Base-by-base conservation (phyloP, 2,113 vertebrate genomes). In the Paedocypris sp. region DNA sequence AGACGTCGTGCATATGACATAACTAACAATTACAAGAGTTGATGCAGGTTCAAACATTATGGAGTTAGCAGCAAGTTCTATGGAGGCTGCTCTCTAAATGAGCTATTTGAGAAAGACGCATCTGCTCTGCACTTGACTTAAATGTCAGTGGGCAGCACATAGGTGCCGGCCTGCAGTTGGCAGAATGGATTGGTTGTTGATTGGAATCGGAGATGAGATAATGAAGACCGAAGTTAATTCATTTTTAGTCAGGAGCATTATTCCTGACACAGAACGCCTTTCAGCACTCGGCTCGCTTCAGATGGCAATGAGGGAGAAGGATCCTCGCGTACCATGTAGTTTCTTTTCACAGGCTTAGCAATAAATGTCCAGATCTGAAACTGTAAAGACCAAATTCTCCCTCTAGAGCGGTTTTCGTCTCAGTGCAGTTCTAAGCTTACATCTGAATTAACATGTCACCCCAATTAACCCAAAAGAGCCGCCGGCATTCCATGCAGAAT, bases 141-240 rank as follows among this genome's bases (percentile, higher is more conserved):
- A 85, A 88, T 86, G 83, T 84, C 84, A 79, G 35, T 76, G 62
- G 43, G 74, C 67, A 72, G 72, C 69, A 69, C 75, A 75, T 73
- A 77, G 72, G 73, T 70, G 56, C 65, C 60, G 42, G 64, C 75
- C 64, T 67, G 50, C 7, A 66, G 60, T 65, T 28, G 66, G 69
- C 58, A 67, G 75, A 75, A 74, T 76, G 78, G 82, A 85, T 86
- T 83, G 83, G 74, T 73, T 74, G 74, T 73, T 80, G 83, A 86
- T 85, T 81, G 69, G 72, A 79, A 84, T 84, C 53, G 9, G 77
- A 85, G 82, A 83, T 79, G 76, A 82, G 80, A 87, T 85, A 84
- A 81, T 76, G 73, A 85, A 77, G 82, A 70, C 73, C 76, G 16
- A 26, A 85, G 76, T 79, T 82, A 76, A 81, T 74, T 79, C 67